A percentile compares a stretch with the other conserved stretches of the same genome.
Conservation (phyloP, 2,797 vertebrate species). For the Pseudochirops cupreus region DNA sequence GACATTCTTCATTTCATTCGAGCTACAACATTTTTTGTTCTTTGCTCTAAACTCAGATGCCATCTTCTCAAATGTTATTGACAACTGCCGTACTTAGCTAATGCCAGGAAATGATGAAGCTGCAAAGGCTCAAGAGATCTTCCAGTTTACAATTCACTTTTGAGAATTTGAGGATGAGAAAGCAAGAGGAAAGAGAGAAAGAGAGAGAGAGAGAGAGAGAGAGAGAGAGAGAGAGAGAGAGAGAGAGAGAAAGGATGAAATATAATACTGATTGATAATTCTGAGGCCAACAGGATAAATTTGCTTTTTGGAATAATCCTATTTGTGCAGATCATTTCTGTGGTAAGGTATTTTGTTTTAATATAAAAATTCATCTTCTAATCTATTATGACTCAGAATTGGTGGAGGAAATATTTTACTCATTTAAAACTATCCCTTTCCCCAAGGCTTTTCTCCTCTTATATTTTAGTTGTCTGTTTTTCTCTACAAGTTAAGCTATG, state of each 20-base stretch:
- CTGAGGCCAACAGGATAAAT: constrained; percentile 13
- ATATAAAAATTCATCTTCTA: not conserved
- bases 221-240: constrained; percentile 5
- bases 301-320: constrained; percentile 24
- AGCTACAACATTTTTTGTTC: not conserved
- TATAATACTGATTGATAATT: not conserved
- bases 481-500: not conserved
- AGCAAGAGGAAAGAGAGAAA: not conserved
- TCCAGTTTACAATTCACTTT: constrained; percentile 9
- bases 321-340: not conserved
- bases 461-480: not conserved
- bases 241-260: constrained; percentile 2
- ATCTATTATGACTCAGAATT: not conserved
- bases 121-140: not conserved
- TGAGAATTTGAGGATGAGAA: constrained; percentile 18
- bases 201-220: constrained; percentile 1
- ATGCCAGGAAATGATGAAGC: constrained; percentile 19
- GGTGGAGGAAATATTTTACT: not conserved
- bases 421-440: not conserved
- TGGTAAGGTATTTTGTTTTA: not conserved
- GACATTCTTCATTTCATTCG: constrained; percentile 14
- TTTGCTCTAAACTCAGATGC: constrained; percentile 5
- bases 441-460: not conserved
- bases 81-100: constrained; percentile 6
- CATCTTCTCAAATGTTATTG: constrained; percentile 1